Conservation (phyloP, 1,140 invertebrate species). For the Caenorhabditis remanei region DNA sequence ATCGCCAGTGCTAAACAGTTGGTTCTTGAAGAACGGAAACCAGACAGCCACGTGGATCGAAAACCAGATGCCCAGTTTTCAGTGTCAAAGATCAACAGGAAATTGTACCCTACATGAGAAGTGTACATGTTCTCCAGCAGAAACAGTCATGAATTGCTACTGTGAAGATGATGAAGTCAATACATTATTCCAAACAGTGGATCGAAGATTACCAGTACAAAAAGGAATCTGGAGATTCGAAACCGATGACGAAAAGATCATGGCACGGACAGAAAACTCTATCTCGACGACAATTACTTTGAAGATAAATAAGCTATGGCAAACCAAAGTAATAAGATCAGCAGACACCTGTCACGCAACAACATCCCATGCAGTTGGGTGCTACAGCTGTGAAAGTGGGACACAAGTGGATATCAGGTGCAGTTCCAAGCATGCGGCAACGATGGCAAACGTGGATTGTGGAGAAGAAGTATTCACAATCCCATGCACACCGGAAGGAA, state of each 20-base stretch:
- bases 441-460: not conserved
- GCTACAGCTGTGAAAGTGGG: not conserved
- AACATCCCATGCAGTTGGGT: not conserved
- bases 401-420: not conserved
- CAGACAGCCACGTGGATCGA: not conserved
- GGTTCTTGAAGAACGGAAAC: not conserved
- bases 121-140: not conserved
- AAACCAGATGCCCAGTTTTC: not conserved
- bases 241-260: not conserved
- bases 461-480: not conserved
- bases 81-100: not conserved
- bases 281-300: not conserved
- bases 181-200: not conserved
- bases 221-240: not conserved
- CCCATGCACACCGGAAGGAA: not conserved
- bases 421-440: not conserved
- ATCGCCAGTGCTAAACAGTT: not conserved
- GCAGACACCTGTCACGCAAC: not conserved
- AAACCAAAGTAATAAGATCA: not conserved
- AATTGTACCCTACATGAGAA: not conserved
- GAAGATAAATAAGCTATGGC: not conserved
- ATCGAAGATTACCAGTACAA: not conserved
- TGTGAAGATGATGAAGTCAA: not conserved
- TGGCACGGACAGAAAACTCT: not conserved
- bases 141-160: not conserved